Conservation (phyloP, 2,797 vertebrate genomes). For the Tragelaphus oryx region DNA sequence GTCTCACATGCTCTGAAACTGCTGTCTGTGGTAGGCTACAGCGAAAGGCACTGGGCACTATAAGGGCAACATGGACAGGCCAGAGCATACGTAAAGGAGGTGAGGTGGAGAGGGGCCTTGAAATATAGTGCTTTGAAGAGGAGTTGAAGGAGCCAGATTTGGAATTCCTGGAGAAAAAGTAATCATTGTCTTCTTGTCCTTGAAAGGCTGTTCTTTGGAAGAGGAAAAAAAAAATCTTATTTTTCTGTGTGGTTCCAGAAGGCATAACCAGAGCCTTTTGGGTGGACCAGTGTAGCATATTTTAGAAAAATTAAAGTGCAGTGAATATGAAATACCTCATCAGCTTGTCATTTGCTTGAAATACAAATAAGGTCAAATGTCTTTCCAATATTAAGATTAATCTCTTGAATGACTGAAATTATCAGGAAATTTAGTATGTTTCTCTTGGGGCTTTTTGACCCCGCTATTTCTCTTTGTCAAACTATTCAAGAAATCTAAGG, state of each 20-base stretch:
- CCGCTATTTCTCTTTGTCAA: neutral
- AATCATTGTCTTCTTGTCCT: neutral
- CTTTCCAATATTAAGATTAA: slow-evolving; percentile 35
- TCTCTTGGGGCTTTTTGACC: neutral
- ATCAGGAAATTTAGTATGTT: slow-evolving; percentile 33
- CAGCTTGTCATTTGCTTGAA: slow-evolving; percentile 23
- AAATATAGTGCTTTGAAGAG: slow-evolving; percentile 1
- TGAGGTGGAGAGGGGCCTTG: neutral
- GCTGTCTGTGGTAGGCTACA: neutral
- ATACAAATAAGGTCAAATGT: slow-evolving; percentile 24
- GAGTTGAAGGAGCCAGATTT: neutral
- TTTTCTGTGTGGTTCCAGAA: slow-evolving; percentile 43
- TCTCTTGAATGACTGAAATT: slow-evolving; percentile 42
- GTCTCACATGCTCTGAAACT: neutral
- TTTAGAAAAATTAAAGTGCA: slow-evolving; percentile 41
- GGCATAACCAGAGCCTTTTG: neutral
- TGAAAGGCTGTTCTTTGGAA: neutral
- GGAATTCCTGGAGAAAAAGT: slow-evolving; percentile 12
- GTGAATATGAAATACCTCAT: neutral
- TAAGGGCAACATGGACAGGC: neutral
- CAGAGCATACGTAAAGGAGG: neutral
- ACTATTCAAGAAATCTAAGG: neutral
- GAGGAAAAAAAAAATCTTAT: neutral
- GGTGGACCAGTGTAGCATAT: neutral
- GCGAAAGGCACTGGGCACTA: neutral